Percentiles rank a stretch among this genome's conserved stretches.
Conservation (phyloP, 2,888 invertebrate species). For the Cheilosia vulpina region DNA sequence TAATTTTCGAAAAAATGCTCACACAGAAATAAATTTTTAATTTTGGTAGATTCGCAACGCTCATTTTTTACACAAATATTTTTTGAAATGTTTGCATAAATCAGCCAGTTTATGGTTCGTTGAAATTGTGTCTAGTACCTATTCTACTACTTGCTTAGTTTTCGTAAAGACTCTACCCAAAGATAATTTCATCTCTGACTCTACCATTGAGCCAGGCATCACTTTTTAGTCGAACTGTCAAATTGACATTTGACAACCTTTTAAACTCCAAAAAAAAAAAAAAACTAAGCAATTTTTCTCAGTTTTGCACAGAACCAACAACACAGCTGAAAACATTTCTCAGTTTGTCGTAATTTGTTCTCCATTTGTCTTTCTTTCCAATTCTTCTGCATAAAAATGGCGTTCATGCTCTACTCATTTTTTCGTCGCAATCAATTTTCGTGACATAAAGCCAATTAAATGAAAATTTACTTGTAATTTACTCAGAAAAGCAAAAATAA, state of each 20-base stretch:
- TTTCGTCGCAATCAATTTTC: constrained; percentile 64
- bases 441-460: constrained; percentile 55
- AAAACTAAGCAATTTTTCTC: constrained; percentile 19
- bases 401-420: constrained; percentile 56
- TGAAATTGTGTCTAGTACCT: background rate
- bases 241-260: constrained; percentile 12
- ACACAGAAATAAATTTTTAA: too few species aligned
- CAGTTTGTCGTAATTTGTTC: constrained; percentile 43
- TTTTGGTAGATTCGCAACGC: too few species aligned
- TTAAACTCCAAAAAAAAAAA: background rate
- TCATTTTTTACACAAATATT: too few species aligned
- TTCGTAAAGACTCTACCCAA: background rate
- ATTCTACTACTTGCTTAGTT: background rate
- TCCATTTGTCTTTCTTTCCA: constrained; percentile 62
- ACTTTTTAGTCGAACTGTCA: constrained; percentile 6
- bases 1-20: too few species aligned
- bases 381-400: constrained; percentile 71
- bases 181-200: too few species aligned
- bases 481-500: constrained; percentile 4
- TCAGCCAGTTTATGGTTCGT: too few species aligned
- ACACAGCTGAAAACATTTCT: constrained; percentile 43
- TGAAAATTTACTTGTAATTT: constrained; percentile 12
- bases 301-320: constrained; percentile 50
- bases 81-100: too few species aligned
- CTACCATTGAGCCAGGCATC: background rate